Base-by-base conservation (phyloP, 2,113 vertebrate species). In the Atherinomorus stipes region DNA sequence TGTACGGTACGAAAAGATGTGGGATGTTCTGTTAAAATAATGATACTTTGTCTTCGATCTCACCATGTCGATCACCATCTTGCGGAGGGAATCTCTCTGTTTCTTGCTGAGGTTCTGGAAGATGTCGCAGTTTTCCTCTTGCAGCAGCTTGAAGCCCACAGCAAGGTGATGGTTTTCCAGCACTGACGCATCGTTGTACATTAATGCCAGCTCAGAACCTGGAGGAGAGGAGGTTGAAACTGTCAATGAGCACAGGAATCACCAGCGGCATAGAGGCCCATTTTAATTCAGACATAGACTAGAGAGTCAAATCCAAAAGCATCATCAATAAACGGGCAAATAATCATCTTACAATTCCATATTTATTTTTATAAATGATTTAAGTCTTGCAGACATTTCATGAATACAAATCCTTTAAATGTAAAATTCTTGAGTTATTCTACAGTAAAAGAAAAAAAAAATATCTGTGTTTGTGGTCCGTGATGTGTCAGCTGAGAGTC, bases 151-250 rank as follows among this genome's bases (percentile, higher is more conserved):
- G 90, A 98, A 98, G 78, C 97, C 97, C 80, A 98, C 95, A 0
- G 97, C 96, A 31, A 98, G 90, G 84, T 98, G 97, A 64, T 98
- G 97, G 68, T 98, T 98, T 94, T 98, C 96, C 89, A 98, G 91
- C 50, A 98, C 96, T 0, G 97, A 98, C 3, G 94, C 84, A 0
- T 98, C 97, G 0, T 98, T 98, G 86, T 98, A 98, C 96, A 98
- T 97, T 68, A 98, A 81, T 0, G 97, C 97, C 64, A 98, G 93
- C 80, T 98, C 97, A 0, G 96, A 98, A 87, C 97, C 96, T 98
- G 90, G 31, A 69, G 22, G 0, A 3, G 42, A 0, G 15, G 1
- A 21, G 2, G 25, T 25, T 40, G n/a, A 71, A 56, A 50, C 22
- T n/a, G n/a, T 59, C 34, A 49, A 59, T 63, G 4, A 34, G n/a